These are phyloP conservation scores for Drosophila quinaria DNA, from an alignment of 2,888 invertebrate species.

Conservation along the genomic window DNA sequence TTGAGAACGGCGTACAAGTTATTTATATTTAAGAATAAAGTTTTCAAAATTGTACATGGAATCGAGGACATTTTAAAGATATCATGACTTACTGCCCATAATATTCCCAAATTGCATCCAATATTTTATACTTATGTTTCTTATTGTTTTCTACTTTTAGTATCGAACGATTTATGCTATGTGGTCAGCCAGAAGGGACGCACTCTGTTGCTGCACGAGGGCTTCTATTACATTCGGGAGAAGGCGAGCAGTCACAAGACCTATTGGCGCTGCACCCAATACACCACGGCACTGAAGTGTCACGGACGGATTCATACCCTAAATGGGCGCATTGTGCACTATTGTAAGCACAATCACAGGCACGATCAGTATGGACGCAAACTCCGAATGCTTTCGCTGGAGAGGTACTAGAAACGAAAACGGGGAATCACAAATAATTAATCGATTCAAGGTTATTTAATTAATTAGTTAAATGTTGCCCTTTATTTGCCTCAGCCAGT, in stretches of 20 bases:
- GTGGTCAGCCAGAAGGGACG: slow-evolving; percentile 84
- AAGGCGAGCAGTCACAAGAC: slow-evolving; percentile 82
- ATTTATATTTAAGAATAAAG: slow-evolving; percentile 24
- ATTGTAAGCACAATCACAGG: slow-evolving; percentile 82
- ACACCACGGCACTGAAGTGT: slow-evolving; percentile 83
- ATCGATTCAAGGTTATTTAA: background rate
- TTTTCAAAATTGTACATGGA: slow-evolving; percentile 17
- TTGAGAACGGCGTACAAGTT: slow-evolving; percentile 25
- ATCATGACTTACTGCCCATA: background rate
- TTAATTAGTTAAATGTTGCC: background rate
- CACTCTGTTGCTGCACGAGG: slow-evolving; percentile 76
- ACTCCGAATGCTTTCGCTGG: background rate
- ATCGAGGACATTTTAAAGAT: background rate
- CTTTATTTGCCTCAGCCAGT: slow-evolving; percentile 4
- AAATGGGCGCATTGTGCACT: slow-evolving; percentile 75
- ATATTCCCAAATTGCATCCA: background rate
- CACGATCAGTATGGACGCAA: slow-evolving; percentile 37
- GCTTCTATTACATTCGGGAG: slow-evolving; percentile 84
- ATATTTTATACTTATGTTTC: background rate
- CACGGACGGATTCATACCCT: slow-evolving; percentile 84
- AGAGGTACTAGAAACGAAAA: background rate
- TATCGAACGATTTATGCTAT: slow-evolving; percentile 46
- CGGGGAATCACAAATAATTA: background rate
- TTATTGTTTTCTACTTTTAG: slow-evolving; percentile 12
- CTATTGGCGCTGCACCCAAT: slow-evolving; percentile 85